Conservation (phyloP, 2,888 invertebrate species). For the Empis livida region DNA sequence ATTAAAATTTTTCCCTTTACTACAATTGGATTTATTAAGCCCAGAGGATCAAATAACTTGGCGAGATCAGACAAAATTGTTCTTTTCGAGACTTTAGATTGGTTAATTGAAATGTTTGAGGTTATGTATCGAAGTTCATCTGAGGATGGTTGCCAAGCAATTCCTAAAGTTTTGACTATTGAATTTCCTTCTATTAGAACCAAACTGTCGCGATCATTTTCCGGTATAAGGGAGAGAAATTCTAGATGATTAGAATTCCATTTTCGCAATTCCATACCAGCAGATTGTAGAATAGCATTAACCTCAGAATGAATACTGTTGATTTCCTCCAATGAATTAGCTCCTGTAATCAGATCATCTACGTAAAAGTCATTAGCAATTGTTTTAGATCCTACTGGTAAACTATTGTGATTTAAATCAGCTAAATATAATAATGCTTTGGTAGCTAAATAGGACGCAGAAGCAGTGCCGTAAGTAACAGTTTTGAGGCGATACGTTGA, state of each 20-base stretch:
- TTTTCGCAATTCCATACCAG: neutral
- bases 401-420: neutral
- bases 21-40: slow-evolving; percentile 9
- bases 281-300: neutral
- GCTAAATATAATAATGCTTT: slow-evolving; percentile 3
- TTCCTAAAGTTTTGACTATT: slow-evolving; percentile 8
- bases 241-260: neutral
- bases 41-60: slow-evolving; percentile 10
- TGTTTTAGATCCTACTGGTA: neutral
- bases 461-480: slow-evolving; percentile 10
- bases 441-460: slow-evolving; percentile 10
- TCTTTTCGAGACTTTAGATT: slow-evolving; percentile 5
- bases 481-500: slow-evolving; percentile 6
- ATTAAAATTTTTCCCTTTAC: slow-evolving; percentile 9
- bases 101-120: neutral
- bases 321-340: neutral
- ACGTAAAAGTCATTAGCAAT: neutral
- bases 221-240: neutral
- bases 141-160: slow-evolving; percentile 4
- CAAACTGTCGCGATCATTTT: neutral
- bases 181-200: neutral
- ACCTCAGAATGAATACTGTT: neutral
- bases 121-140: slow-evolving; percentile 4
- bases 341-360: neutral
- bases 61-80: slow-evolving; percentile 6